These are phyloP conservation scores for Pontoporia blainvillei DNA, from an alignment of 2,113 vertebrate genomes.

Conservation along the genomic window DNA sequence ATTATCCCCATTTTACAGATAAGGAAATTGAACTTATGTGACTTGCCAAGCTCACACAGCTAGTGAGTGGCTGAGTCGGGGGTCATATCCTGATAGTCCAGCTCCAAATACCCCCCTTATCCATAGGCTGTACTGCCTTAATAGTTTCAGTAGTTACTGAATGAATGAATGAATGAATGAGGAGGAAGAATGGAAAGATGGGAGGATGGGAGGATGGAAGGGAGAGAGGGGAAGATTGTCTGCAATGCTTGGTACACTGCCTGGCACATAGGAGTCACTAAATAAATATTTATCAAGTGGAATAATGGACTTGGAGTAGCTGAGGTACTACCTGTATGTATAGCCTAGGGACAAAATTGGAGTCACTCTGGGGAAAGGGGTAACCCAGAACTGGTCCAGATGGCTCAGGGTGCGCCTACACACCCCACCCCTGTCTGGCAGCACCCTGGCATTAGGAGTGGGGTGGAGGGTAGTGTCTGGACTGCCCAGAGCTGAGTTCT, in stretches of 20 bases:
- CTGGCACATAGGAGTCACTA: background rate
- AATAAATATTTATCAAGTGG: background rate
- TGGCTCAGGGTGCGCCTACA: background rate
- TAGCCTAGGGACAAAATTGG: background rate
- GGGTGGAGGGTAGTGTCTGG: background rate
- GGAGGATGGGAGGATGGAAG: background rate
- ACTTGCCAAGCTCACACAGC: background rate
- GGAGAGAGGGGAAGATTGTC: background rate
- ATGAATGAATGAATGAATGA: background rate
- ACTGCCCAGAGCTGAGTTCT: background rate
- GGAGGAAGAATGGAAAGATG: background rate
- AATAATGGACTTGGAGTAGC: background rate
- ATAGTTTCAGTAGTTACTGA: background rate
- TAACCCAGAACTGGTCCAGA: background rate
- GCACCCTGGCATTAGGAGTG: background rate
- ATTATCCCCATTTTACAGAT: slow-evolving; percentile 51
- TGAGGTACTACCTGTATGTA: background rate
- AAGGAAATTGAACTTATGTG: background rate
- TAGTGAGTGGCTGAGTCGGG: background rate
- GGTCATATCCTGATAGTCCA: background rate
- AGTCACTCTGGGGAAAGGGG: background rate
- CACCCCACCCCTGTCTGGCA: background rate
- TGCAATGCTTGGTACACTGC: background rate
- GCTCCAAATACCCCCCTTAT: background rate
- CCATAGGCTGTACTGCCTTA: background rate